phyloP scores from a whole-genome alignment of 2,797 vertebrate species.

The Betta splendens region DNA sequence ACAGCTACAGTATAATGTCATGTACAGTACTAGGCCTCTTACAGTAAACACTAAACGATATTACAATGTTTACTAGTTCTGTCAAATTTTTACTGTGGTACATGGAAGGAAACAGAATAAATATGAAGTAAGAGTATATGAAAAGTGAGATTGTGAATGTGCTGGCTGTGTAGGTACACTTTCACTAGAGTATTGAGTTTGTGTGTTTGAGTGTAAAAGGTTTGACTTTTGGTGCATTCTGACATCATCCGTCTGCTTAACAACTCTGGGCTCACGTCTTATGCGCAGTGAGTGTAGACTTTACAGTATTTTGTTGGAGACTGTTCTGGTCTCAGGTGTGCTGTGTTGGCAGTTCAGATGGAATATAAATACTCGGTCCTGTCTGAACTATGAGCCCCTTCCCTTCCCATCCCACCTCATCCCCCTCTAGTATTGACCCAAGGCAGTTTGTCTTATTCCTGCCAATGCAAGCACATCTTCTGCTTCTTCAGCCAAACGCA shows the following conservation, averaged over 20 bases:
- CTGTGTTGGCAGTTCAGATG: constrained; percentile 61
- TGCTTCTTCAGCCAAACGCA: constrained; percentile 38
- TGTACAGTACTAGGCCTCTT: not conserved
- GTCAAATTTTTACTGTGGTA: constrained; percentile 10
- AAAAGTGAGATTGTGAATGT: not conserved
- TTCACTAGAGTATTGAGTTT: too few species aligned
- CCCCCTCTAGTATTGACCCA: constrained; percentile 66
- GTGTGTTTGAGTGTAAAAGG: not conserved
- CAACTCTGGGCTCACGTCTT: constrained; percentile 18
- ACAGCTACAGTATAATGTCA: not conserved
- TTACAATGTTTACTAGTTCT: constrained; percentile 18
- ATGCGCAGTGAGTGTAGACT: constrained; percentile 49
- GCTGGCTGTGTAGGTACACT: too few species aligned
- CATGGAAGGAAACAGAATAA: not conserved
- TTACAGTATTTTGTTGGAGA: constrained; percentile 60
- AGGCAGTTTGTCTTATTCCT: constrained; percentile 70
- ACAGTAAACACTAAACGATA: not conserved
- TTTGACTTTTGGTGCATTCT: constrained; percentile 10
- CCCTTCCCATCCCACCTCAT: constrained; percentile 10
- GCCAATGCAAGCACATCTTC: constrained; percentile 69
- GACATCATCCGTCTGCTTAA: constrained; percentile 32
- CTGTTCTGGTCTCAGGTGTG: constrained; percentile 66
- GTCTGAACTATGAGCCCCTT: constrained; percentile 50
- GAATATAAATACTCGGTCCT: constrained; percentile 68
- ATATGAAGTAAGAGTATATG: constrained; percentile 9